phyloP scores from a whole-genome alignment of 2,113 vertebrate genomes.

The Caracal caracal region DNA sequence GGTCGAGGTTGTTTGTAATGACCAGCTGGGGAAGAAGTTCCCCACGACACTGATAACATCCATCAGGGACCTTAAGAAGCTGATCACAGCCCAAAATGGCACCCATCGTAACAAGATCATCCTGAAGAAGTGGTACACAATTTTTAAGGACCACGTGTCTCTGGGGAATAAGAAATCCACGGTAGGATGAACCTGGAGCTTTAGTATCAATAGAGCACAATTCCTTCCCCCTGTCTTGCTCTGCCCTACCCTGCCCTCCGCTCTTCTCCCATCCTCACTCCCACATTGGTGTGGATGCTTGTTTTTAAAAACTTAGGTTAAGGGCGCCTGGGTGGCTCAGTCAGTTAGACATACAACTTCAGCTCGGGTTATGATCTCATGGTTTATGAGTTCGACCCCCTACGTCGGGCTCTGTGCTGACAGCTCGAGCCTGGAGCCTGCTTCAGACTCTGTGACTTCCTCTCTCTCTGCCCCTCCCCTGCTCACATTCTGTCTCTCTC shows the following conservation, averaged over 20 bases:
- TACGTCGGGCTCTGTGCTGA: too few relatives aligned
- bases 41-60: conserved; percentile 89
- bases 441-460: too few relatives aligned
- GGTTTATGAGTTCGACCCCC: too few relatives aligned
- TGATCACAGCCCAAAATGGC: conserved; percentile 91
- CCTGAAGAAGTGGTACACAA: conserved; percentile 89
- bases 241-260: not conserved
- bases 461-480: too few relatives aligned
- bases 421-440: too few relatives aligned
- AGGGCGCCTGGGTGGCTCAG: too few relatives aligned
- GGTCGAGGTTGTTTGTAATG: conserved; percentile 93
- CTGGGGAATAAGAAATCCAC: not conserved
- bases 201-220: not conserved
- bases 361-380: too few relatives aligned
- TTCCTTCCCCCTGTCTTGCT: not conserved
- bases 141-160: not conserved
- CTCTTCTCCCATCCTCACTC: not conserved
- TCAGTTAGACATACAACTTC: too few relatives aligned
- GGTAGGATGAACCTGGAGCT: not conserved
- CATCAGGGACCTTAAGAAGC: conserved; percentile 92
- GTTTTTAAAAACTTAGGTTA: not conserved
- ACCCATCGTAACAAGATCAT: conserved; percentile 91
- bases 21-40: conserved; percentile 91
- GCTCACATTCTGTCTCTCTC: too few relatives aligned
- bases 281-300: not conserved